Evolutionary conservation across 2,113 vertebrate genomes (phyloP), one percentile per base, ranked within the genome.

Genomic region (Glaucidium brasilianum): DNA sequence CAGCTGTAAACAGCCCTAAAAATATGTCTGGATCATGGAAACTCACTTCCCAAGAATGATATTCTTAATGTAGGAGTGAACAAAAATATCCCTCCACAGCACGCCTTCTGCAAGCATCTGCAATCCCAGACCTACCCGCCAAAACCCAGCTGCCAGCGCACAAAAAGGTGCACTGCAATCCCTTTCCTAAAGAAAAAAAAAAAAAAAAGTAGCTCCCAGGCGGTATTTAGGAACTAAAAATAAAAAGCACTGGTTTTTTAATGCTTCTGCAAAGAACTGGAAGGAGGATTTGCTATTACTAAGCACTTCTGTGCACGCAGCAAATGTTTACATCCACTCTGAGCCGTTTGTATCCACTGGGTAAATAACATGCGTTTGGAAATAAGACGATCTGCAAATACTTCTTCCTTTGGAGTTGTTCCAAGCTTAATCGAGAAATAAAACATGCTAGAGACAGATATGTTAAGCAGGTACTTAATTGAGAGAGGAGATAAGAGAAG

Each of bases 391-490:
- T 41, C 53, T 41, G 45, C 77, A 94, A 92, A 94, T 62, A 41
- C 76, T 68, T 72, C 47, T 81, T 47, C 35, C 71, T 85, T 75
- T 92, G 92, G 80, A 91, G 71, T n/a, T 63, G 49, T 47, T 94
- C 89, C 86, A 95, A 80, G 75, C n/a, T 92, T 79, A 60, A 73
- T 37, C 1, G 0, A 81, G 85, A 89, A 89, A 81, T 66, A 90
- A 82, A 91, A 60, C 45, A 50, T 91, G 53, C 35, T 26, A 58
- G 37, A 80, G 58, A 92, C 69, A 85, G 91, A 75, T 11, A 22
- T 56, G 85, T 96, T 91, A 91, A 85, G 63, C 35, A 88, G 53
- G 58, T 87, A 76, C 52, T 96, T 92, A 92, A 96, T 5, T 94
- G 95, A 81, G 67, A 69, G 90, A 50, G 1, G 23, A 88, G 63